These are phyloP conservation scores for Channa maculata DNA, from an alignment of 2,113 vertebrate genomes.

Conservation along the genomic window DNA sequence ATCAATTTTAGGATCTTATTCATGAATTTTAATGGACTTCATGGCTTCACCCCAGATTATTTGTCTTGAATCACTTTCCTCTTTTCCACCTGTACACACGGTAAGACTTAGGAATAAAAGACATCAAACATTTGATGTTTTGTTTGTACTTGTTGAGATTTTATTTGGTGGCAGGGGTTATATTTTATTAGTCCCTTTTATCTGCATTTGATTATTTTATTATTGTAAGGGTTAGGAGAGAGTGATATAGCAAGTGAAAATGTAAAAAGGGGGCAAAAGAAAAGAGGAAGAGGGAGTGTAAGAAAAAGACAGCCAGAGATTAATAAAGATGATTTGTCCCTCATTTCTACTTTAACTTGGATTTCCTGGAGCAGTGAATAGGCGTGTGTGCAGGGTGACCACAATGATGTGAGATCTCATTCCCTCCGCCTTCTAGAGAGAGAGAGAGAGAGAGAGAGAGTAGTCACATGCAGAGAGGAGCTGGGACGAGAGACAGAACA, in stretches of 20 bases:
- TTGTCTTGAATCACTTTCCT: background rate
- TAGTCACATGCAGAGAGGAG: slow-evolving; percentile 64
- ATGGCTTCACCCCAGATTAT: background rate
- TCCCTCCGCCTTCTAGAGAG: slow-evolving; percentile 64
- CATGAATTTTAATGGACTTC: slow-evolving; percentile 5
- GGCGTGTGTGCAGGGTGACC: slow-evolving; percentile 40
- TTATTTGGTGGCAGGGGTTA: no score
- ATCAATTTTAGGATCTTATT: background rate
- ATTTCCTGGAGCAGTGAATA: slow-evolving; percentile 42
- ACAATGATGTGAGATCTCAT: slow-evolving; percentile 61
- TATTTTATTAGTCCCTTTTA: no score
- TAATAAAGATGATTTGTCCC: slow-evolving; percentile 48
- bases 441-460: slow-evolving; percentile 38
- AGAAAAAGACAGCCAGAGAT: slow-evolving; percentile 1
- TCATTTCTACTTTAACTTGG: slow-evolving; percentile 58
- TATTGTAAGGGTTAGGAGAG: no score
- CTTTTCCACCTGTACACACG: background rate
- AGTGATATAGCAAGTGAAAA: background rate
- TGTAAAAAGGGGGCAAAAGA: background rate
- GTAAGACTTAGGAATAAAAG: background rate
- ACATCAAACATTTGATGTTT: background rate
- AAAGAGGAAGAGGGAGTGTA: background rate
- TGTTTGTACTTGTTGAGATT: no score
- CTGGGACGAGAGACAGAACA: slow-evolving; percentile 63
- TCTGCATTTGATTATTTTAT: no score